These are phyloP conservation scores for Euclidia mi DNA, from an alignment of 2,888 invertebrate species.

Conservation along the genomic window DNA sequence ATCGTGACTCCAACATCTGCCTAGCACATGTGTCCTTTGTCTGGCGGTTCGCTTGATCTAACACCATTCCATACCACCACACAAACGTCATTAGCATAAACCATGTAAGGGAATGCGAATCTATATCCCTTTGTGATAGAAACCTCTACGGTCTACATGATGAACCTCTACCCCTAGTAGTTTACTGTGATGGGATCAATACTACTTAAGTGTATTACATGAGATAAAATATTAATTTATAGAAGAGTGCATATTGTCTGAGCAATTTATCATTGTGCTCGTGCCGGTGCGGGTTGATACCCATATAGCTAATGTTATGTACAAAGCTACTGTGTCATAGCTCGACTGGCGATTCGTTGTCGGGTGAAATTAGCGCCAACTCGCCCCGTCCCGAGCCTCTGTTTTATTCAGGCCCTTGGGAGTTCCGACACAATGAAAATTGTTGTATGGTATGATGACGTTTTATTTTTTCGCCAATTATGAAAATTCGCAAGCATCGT, in stretches of 20 bases:
- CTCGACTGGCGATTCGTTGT: constrained; percentile 71
- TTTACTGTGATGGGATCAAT: too few relatives aligned
- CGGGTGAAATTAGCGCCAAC: constrained; percentile 78
- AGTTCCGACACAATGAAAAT: constrained; percentile 81
- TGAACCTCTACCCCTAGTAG: too few relatives aligned
- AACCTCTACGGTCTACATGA: background rate
- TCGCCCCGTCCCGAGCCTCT: constrained; percentile 75
- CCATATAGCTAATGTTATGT: constrained; percentile 36
- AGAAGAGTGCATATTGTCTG: constrained; percentile 4
- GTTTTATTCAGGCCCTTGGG: constrained; percentile 85
- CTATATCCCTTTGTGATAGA: background rate
- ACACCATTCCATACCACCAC: constrained; percentile 40
- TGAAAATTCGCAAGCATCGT: constrained; percentile 77
- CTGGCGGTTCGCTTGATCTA: constrained; percentile 60
- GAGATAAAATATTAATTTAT: background rate
- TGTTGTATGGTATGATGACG: constrained; percentile 77
- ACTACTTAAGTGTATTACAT: too few relatives aligned
- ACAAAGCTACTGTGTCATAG: constrained; percentile 66
- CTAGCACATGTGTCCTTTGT: constrained; percentile 67
- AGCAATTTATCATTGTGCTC: constrained; percentile 9
- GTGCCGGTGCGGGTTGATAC: background rate
- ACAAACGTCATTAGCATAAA: constrained; percentile 1
- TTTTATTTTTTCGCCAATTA: constrained; percentile 80
- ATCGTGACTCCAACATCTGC: constrained; percentile 72
- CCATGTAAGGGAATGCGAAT: background rate